These are phyloP conservation scores for Diplosoma virens DNA, from an alignment of 23 tunicate genomes.

Conservation along the genomic window DNA sequence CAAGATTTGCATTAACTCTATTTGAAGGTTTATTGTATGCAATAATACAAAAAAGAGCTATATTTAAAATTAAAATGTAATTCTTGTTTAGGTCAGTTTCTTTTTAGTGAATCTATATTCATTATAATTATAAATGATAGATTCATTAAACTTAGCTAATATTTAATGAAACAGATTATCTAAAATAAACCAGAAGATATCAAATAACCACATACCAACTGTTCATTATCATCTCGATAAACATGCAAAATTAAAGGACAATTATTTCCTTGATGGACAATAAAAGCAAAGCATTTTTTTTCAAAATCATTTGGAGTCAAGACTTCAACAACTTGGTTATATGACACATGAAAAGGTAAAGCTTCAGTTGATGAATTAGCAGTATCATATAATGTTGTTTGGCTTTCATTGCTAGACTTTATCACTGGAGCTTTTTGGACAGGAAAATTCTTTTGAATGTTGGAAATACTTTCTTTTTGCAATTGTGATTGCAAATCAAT, in stretches of 20 bases:
- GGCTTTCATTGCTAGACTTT: no score
- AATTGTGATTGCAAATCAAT: neutral
- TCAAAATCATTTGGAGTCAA: constrained; percentile 21
- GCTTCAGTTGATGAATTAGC: neutral
- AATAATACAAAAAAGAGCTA: no score
- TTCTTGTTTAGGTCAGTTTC: no score
- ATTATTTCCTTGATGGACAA: neutral
- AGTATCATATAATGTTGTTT: neutral
- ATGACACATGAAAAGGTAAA: neutral
- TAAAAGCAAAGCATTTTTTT: neutral
- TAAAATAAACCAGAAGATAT: neutral
- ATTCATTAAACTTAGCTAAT: no score
- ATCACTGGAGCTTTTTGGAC: no score
- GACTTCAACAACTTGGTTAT: constrained; percentile 34
- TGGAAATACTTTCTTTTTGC: neutral
- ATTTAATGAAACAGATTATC: neutral
- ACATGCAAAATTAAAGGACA: constrained; percentile 5
- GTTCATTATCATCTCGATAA: neutral
- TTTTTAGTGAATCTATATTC: no score
- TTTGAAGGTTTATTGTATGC: no score
- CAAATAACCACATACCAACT: neutral
- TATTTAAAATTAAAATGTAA: neutral
- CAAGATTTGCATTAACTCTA: no score
- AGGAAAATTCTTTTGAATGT: no score
- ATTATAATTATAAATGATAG: no score